Base-by-base conservation (phyloP, 37 sponge, comb jelly and placozoan species). In the Agelas oroides region DNA sequence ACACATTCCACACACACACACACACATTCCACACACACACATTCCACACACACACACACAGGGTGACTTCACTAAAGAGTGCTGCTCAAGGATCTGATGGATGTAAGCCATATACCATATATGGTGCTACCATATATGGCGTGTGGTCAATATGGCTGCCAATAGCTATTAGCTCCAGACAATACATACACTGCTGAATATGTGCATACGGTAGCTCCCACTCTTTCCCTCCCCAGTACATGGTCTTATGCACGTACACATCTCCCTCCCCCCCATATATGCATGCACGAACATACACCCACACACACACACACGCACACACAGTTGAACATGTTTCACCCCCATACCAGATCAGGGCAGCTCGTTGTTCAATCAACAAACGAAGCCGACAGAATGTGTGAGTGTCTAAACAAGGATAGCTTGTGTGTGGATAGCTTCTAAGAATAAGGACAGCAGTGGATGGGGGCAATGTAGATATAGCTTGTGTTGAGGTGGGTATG, bases 281-380 rank as follows among this genome's bases (percentile, higher is more conserved):
- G n/a, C 70, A 66, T 37, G 65, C 85, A 85, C 77, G 56, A 1
- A 55, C 69, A 54, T 27, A 78, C 57, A 30, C 84, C 55, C 65
- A 73, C 63, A 83, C 84, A 73, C 75, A 83, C 84, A 83, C 75
- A 72, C 84, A 83, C 65, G 58, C 62, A 72, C 65, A 74, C 75
- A 39, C 3, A 46, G 46, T 46, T 3, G 46, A 46, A 46, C 8
- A 46, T 46, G 46, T 46, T 8, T 8, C 46, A 8, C 8, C n/a
- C n/a, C n/a, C 8, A 8, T 8, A 46, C 25, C 25, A 63, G 12
- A 79, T 87, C 56, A 87, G 73, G 60, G 36, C 75, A 30, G 21
- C 81, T 18, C 30, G 88, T 2, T 73, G 75, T 57, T 87, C 88
- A 33, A 80, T 87, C 65, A 79, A 80, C 34, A 73, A 87, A 23